Evolutionary conservation across 2,888 invertebrate species (phyloP).

Genomic region (Leptinotarsa juncta): DNA sequence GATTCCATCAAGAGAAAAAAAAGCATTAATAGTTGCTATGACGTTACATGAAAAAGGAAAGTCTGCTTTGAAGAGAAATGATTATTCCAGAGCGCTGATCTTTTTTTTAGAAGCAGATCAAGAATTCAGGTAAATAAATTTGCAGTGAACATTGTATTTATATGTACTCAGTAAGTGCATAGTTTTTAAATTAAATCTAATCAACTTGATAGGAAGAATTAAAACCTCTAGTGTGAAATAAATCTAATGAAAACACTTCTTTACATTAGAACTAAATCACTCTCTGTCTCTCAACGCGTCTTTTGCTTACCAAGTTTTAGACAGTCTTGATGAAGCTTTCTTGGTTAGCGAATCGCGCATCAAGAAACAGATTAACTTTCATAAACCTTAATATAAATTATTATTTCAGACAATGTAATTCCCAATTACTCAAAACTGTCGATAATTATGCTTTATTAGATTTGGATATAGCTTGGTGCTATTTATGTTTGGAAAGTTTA

Average conservation of each 20-base stretch:
- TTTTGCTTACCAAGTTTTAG: too few relatives aligned
- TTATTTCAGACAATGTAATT: conserved; percentile 72
- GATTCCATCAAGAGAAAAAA: conserved; percentile 76
- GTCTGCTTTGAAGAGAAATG: conserved; percentile 73
- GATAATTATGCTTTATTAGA: conserved; percentile 88
- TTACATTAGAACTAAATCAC: too few relatives aligned
- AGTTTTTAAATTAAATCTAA: too few relatives aligned
- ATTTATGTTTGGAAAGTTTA: conserved; percentile 80
- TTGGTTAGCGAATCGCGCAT: too few relatives aligned
- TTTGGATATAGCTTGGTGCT: conserved; percentile 91
- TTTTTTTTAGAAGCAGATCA: conserved; percentile 83
- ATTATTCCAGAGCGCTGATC: conserved; percentile 78
- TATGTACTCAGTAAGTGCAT: too few relatives aligned
- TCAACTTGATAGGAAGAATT: too few relatives aligned
- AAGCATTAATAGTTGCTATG: conserved; percentile 80
- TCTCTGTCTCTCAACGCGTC: too few relatives aligned
- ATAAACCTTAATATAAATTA: neutral
- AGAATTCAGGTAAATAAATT: conserved; percentile 70
- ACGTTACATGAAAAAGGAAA: conserved; percentile 85
- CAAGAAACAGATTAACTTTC: too few relatives aligned
- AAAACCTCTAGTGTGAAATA: too few relatives aligned
- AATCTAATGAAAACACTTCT: too few relatives aligned
- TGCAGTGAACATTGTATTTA: too few relatives aligned
- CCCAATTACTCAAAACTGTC: conserved; percentile 75
- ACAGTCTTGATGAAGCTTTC: too few relatives aligned